Percentiles rank a stretch among this genome's conserved stretches.
Conservation (phyloP, 2,888 invertebrate genomes). For the Sericinus montela region DNA sequence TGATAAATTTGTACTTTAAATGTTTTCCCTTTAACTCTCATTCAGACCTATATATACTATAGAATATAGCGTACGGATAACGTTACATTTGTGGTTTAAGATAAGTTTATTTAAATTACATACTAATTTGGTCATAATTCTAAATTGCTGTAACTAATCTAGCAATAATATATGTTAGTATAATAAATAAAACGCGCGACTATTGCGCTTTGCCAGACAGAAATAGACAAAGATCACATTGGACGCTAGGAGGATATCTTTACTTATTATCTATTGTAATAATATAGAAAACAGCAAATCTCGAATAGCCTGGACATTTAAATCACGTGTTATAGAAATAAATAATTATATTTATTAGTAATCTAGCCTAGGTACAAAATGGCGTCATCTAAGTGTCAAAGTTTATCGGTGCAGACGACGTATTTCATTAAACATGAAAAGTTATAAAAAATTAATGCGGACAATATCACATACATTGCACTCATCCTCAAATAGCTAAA, state of each 20-base stretch:
- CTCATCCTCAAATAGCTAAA: no score
- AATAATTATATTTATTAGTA: conserved; percentile 33
- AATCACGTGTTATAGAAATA: conserved; percentile 47
- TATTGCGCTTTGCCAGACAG: conserved; percentile 28
- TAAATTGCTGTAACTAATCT: conserved; percentile 64
- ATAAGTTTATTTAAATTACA: conserved; percentile 49
- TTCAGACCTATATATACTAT: conserved; percentile 36
- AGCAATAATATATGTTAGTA: conserved; percentile 56
- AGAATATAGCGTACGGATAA: conserved; percentile 41
- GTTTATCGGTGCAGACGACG: conserved; percentile 4
- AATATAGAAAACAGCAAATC: conserved; percentile 56
- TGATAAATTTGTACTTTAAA: conserved; percentile 76
- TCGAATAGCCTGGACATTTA: conserved; percentile 63
- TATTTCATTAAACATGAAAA: no score
- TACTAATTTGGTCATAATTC: conserved; percentile 70
- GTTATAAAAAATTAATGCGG: no score
- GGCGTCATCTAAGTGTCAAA: conserved; percentile 8
- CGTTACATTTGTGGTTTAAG: conserved; percentile 59
- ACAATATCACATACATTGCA: no score
- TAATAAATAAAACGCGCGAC: conserved; percentile 21
- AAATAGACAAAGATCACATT: conserved; percentile 40
- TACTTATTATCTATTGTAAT: conserved; percentile 40
- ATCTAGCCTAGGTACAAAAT: conserved; percentile 32
- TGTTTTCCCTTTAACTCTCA: conserved; percentile 54
- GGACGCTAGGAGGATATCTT: conserved; percentile 49